These are phyloP conservation scores for Pangasius djambal DNA, from an alignment of 2,797 vertebrate genomes.

Conservation along the genomic window DNA sequence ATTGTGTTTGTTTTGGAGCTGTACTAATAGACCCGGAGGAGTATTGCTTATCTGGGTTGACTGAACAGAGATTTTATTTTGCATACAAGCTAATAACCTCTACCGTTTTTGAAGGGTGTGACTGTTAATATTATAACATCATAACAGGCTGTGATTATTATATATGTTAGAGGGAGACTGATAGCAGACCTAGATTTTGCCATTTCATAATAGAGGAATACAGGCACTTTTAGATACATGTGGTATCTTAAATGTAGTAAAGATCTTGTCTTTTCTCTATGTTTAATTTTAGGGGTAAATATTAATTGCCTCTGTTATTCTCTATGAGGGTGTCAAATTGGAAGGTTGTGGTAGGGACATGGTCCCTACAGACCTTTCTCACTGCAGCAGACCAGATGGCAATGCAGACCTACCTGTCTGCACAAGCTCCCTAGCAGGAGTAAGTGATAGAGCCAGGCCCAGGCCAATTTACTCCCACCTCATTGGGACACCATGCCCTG, in stretches of 20 bases:
- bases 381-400: conserved; percentile 53
- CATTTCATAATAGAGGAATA: not conserved
- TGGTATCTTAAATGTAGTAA: not conserved
- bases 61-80: conserved; percentile 11
- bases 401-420: conserved; percentile 54
- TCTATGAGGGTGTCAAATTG: conserved; percentile 41
- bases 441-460: conserved; percentile 33
- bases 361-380: conserved; percentile 44
- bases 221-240: not conserved
- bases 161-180: not conserved
- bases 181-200: not conserved
- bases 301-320: conserved; percentile 38
- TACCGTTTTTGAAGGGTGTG: not conserved
- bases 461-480: conserved; percentile 56
- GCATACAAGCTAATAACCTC: conserved; percentile 28
- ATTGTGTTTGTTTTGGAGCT: conserved; percentile 33
- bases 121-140: not conserved
- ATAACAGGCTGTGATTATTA: not conserved
- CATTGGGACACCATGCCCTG: conserved; percentile 22
- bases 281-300: conserved; percentile 13
- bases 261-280: conserved; percentile 3
- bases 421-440: conserved; percentile 52
- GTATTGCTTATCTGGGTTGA: conserved; percentile 5
- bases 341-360: conserved; percentile 17
- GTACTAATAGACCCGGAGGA: conserved; percentile 25